Evolutionary conservation across 2,113 vertebrate species (phyloP).

Genomic region (Scytalopus superciliaris): DNA sequence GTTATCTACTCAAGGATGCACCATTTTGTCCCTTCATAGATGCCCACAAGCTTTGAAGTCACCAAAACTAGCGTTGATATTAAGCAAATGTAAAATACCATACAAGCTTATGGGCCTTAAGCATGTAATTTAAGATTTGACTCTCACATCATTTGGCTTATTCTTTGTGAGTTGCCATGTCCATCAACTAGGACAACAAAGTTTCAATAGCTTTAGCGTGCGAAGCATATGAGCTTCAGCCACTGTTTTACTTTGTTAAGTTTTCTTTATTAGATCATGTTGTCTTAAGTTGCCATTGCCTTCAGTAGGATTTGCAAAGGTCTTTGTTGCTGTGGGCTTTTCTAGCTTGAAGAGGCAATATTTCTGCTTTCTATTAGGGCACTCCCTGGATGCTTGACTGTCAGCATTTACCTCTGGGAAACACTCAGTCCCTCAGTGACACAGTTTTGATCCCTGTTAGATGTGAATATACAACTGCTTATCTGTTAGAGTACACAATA

Average conservation of each 20-base stretch:
- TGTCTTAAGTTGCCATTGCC: not conserved
- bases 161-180: not conserved
- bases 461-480: not conserved
- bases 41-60: not conserved
- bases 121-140: not conserved
- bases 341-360: not conserved
- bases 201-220: not conserved
- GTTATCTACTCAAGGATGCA: not conserved
- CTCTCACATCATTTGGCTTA: rapidly evolving
- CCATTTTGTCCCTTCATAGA: not conserved
- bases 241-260: not conserved
- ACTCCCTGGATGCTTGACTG: not conserved
- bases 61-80: not conserved
- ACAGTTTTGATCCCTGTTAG: not conserved
- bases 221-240: not conserved
- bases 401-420: not conserved
- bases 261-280: not conserved
- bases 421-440: not conserved
- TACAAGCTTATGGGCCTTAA: not conserved
- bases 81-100: not conserved
- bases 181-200: not conserved
- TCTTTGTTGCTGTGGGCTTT: not conserved
- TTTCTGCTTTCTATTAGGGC: not conserved
- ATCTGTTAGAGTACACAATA: not conserved
- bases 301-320: not conserved